These are phyloP conservation scores for Euplagia quadripunctaria DNA, from an alignment of 2,888 invertebrate species.

Conservation along the genomic window DNA sequence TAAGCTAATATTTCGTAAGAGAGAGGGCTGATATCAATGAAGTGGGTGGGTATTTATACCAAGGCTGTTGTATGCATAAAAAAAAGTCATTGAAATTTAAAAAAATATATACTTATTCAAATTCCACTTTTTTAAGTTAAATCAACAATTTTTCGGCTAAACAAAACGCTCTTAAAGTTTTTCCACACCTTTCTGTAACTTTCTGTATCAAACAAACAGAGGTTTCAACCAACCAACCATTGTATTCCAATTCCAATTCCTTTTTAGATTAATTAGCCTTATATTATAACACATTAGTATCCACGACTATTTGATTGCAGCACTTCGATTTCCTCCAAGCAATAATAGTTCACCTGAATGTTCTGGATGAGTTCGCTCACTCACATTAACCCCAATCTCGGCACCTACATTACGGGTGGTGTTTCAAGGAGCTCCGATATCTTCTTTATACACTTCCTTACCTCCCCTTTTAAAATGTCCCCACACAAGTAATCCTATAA, in stretches of 20 bases:
- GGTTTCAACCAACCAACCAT: background rate
- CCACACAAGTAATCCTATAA: conserved; percentile 49
- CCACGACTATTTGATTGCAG: background rate
- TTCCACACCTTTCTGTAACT: no score
- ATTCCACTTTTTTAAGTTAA: no score
- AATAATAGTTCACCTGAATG: background rate
- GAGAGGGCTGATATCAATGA: no score
- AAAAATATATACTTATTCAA: no score
- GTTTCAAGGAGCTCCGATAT: background rate
- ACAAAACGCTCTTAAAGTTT: no score
- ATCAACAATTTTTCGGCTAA: no score
- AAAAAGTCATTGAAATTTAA: no score
- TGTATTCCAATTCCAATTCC: no score
- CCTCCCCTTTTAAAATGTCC: conserved; percentile 36
- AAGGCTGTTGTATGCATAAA: no score
- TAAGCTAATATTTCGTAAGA: no score
- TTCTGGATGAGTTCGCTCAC: background rate
- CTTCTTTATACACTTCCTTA: background rate
- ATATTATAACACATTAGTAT: background rate
- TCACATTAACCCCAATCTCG: background rate
- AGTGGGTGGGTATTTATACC: no score
- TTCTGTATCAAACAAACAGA: background rate
- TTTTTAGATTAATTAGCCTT: no score
- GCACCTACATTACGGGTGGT: background rate
- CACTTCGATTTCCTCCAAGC: background rate